Base-by-base conservation (phyloP, 1,140 invertebrate species). In the Drosophila kohkoa region DNA sequence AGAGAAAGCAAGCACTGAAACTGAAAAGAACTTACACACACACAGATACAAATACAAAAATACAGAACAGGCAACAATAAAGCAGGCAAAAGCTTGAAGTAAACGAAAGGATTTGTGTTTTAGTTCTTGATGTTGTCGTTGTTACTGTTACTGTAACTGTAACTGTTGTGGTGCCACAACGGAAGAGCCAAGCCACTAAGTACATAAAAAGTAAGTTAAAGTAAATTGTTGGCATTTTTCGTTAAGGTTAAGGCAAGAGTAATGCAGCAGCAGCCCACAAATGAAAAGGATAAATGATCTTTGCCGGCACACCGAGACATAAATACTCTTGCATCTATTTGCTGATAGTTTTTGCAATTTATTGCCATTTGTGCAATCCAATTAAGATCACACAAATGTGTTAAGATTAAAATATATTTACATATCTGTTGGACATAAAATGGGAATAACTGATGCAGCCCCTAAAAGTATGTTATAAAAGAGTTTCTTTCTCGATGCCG, bases 181-280 rank as follows among this genome's bases (percentile, higher is more conserved):
- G 62, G 30, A 67, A 79, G 79, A 82, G 76, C 68, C 80, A 83
- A 75, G 77, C 77, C 80, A 89, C 85, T 88, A 81, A 89, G 83
- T 89, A 89, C 77, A 88, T 88, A 88, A 88, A 89, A 88, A 88
- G 77, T 83, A 81, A 88, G 73, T 88, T 88, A 75, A 88, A 83
- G 80, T 81, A 83, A 89, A 89, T 89, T 88, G 83, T 88, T 89
- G 83, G 83, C 81, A 89, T 88, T 89, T 81, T 88, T 88, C 77
- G 73, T 83, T 89, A 80, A 72, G 82, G 80, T 72, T 83, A 77
- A 77, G 63, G 63, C 83, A 77, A 75, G 68, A 79, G 74, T 82
- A 82, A 82, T 87, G 82, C 75, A 70, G 58, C 48, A 43, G 46
- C 59, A 82, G 78, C 73, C 58, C 69, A 65, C 57, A 63, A 68